Evolutionary conservation across 2,888 invertebrate species (phyloP), one percentile per base, ranked within the genome.

Genomic region (Chymomyza fuscimana): DNA sequence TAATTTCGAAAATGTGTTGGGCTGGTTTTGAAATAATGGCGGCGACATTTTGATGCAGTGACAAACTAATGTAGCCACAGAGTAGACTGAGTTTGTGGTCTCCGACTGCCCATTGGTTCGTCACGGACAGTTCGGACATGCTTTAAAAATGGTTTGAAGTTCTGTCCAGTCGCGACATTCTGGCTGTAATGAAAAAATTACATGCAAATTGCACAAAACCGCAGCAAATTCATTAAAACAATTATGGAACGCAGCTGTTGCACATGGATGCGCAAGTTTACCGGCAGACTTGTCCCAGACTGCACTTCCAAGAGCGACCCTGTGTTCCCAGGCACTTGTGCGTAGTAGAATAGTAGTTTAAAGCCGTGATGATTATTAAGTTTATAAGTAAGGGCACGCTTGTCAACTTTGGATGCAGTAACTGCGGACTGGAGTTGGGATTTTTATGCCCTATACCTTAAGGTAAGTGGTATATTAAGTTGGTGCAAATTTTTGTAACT

Each of bases 181-280:
- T 5, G 52, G 69, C 70, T 68, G 73, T 74, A 87, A 86, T 80
- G 74, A 61, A 74, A 79, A 86, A 82, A 74, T 87, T 87, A 87
- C 89, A 85, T 85, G 85, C 89, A 85, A 85, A 85, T 89, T 89
- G 86, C 86, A 65, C 70, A 73, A 88, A 89, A 89, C 85, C 89
- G 84, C 85, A 85, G 89, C 88, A 86, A 89, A 86, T 85, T 85
- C 85, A 85, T 85, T 85, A 83, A 87, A 85, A 83, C 85, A 85
- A 85, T 85, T 85, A 83, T 84, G 83, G 70, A 69, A 56, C 69
- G 80, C 80, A 82, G 80, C 77, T 80, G 79, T 81, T 81, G 81
- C 81, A 61, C 60, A 58, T 16, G 54, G 9, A 54, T 22, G 22
- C 54, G 7, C 60, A 52, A 15, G n/a, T 59, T n/a, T 25, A 54